A percentile compares a stretch with the other conserved stretches of the same genome.
Evolutionary conservation across 2,888 invertebrate species (phyloP).

Genomic region (Idaea dimidiata): DNA sequence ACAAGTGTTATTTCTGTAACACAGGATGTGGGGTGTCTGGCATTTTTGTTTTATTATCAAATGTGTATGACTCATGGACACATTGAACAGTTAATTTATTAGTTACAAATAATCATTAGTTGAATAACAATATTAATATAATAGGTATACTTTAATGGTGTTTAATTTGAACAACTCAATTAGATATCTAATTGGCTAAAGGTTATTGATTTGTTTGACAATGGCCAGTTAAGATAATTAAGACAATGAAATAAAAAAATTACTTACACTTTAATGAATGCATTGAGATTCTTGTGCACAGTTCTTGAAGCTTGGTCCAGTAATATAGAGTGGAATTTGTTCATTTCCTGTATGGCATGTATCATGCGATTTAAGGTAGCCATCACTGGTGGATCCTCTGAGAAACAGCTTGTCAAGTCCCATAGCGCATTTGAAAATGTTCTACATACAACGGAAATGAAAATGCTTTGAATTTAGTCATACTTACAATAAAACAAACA

Average conservation of each 20-base stretch:
- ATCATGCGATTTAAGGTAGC: conserved; percentile 84
- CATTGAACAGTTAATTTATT: background rate
- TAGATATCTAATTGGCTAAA: no score
- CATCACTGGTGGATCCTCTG: conserved; percentile 90
- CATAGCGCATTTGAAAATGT: conserved; percentile 92
- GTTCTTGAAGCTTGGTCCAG: conserved; percentile 96
- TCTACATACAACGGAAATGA: conserved; percentile 68
- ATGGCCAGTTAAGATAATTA: background rate
- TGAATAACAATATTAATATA: no score
- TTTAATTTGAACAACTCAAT: background rate
- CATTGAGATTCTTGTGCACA: conserved; percentile 92
- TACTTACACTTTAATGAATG: conserved; percentile 93
- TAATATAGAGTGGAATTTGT: conserved; percentile 94
- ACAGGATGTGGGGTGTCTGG: conserved; percentile 33
- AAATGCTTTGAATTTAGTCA: background rate
- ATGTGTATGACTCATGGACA: conserved; percentile 28
- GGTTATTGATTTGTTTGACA: no score
- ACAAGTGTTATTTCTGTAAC: conserved; percentile 33
- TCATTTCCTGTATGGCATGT: conserved; percentile 93
- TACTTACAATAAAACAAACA: background rate
- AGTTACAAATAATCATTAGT: background rate
- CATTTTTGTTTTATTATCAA: conserved; percentile 24
- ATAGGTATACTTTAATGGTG: background rate
- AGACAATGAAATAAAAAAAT: conserved; percentile 7
- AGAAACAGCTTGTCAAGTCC: conserved; percentile 94